A percentile compares a stretch with the other conserved stretches of the same genome.
Conservation (phyloP, 2,888 invertebrate species). For the Pyrrhosoma nymphula region DNA sequence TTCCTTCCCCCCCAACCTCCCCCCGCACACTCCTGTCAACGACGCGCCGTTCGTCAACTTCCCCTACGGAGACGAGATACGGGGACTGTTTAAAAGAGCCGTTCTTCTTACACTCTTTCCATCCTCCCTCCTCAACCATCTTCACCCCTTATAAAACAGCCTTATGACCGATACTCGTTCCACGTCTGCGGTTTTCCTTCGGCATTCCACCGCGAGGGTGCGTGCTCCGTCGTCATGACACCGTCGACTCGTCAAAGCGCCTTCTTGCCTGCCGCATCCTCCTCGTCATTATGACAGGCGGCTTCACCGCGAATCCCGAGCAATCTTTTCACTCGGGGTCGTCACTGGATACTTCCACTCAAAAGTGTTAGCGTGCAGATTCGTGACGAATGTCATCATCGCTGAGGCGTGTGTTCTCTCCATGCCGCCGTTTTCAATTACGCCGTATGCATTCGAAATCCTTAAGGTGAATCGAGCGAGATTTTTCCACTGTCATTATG, state of each 20-base stretch:
- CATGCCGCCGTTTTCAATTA: too few species aligned
- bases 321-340: too few species aligned
- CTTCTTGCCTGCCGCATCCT: background rate
- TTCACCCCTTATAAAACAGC: background rate
- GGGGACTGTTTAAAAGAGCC: background rate
- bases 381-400: too few species aligned
- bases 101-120: background rate
- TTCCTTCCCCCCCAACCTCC: background rate
- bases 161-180: background rate
- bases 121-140: background rate
- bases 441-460: too few species aligned
- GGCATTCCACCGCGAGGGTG: background rate
- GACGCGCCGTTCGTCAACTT: background rate
- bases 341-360: too few species aligned
- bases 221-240: slow-evolving; percentile 10
- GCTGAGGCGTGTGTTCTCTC: too few species aligned
- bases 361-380: too few species aligned
- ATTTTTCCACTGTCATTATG: too few species aligned
- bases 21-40: background rate
- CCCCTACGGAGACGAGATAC: background rate
- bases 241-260: background rate
- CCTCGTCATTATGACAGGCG: background rate
- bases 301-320: background rate
- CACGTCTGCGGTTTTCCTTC: slow-evolving; percentile 32
- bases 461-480: too few species aligned